These are phyloP conservation scores for Myodes glareolus DNA, from an alignment of 2,113 vertebrate genomes.

Conservation along the genomic window DNA sequence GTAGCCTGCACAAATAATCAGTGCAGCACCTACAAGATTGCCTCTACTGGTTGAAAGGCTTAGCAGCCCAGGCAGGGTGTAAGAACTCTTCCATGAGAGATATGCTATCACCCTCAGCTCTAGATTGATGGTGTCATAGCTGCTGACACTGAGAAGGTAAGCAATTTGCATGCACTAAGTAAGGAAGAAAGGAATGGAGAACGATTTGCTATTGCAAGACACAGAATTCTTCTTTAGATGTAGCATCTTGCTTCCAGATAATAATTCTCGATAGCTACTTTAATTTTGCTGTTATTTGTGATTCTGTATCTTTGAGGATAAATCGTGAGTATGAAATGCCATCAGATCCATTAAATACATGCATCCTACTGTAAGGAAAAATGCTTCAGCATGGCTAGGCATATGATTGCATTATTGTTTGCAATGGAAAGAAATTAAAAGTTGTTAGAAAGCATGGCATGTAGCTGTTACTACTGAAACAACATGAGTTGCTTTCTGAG, in stretches of 20 bases:
- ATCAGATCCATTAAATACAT: background rate
- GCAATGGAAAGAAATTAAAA: conserved; percentile 29
- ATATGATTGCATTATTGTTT: conserved; percentile 46
- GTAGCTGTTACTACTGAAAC: background rate
- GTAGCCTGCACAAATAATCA: background rate
- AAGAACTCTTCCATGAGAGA: background rate
- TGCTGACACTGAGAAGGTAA: background rate
- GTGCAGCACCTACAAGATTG: background rate
- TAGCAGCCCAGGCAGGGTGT: background rate
- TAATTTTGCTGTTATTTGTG: background rate
- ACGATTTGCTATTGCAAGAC: background rate
- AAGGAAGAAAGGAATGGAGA: background rate
- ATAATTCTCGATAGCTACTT: conserved; percentile 6
- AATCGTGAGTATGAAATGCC: background rate
- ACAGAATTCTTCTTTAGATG: background rate
- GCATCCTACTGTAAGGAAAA: background rate
- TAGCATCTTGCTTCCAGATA: background rate
- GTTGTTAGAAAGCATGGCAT: background rate
- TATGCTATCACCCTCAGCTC: background rate
- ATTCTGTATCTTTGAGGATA: background rate
- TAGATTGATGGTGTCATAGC: background rate
- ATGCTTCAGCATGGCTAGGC: background rate
- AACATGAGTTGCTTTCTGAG: conserved; percentile 22
- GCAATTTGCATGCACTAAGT: conserved; percentile 1
- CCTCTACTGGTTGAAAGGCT: background rate